These are phyloP conservation scores for Mycalesis mineus DNA, from an alignment of 2,888 invertebrate genomes.

Conservation along the genomic window DNA sequence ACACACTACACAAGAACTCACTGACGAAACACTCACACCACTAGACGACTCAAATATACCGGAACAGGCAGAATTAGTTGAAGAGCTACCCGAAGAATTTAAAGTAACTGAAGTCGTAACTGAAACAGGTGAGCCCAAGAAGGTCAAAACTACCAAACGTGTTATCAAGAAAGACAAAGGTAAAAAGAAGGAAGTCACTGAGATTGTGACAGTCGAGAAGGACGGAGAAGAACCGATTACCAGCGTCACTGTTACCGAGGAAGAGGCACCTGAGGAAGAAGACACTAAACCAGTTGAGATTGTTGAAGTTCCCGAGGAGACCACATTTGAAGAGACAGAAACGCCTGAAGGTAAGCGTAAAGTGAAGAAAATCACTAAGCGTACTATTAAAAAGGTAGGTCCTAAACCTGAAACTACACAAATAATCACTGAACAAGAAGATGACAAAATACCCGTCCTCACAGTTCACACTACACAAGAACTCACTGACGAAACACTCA, in stretches of 20 bases:
- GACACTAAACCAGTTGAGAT: slow-evolving; percentile 35
- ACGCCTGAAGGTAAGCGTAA: slow-evolving; percentile 43
- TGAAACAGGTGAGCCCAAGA: not conserved
- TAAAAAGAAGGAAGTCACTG: slow-evolving; percentile 3
- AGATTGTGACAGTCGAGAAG: not conserved
- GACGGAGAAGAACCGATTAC: slow-evolving; percentile 32
- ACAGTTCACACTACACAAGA: slow-evolving; percentile 28
- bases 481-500: slow-evolving; percentile 26
- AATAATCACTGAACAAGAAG: slow-evolving; percentile 35
- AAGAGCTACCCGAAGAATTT: slow-evolving; percentile 20
- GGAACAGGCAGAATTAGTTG: not conserved
- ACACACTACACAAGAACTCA: slow-evolving; percentile 23
- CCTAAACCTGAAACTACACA: slow-evolving; percentile 36
- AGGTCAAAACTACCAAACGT: slow-evolving; percentile 1
- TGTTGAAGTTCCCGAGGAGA: slow-evolving; percentile 39
- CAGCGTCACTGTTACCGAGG: slow-evolving; percentile 27
- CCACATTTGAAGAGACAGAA: slow-evolving; percentile 31
- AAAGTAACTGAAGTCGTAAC: slow-evolving; percentile 27
- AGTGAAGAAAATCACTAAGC: slow-evolving; percentile 34
- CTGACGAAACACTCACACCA: slow-evolving; percentile 31
- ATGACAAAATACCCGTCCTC: slow-evolving; percentile 49
- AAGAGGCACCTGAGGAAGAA: slow-evolving; percentile 36
- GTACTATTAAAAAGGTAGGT: slow-evolving; percentile 17
- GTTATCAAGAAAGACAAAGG: slow-evolving; percentile 2
- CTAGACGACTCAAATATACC: slow-evolving; percentile 25